phyloP scores from a whole-genome alignment of 2,797 vertebrate genomes.

The Galaxias olidus region DNA sequence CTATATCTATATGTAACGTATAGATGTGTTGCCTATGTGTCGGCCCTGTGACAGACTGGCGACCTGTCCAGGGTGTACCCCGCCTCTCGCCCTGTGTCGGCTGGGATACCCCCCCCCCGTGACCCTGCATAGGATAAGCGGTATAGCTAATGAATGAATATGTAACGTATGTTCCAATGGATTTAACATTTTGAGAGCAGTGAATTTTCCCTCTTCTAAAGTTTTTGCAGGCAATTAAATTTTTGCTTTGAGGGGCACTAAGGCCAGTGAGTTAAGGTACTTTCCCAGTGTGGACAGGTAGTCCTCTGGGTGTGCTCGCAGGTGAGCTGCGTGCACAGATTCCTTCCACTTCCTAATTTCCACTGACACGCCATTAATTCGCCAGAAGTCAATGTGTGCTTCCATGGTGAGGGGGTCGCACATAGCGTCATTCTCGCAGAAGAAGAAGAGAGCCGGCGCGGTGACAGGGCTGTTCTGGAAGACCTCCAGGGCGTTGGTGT shows the following conservation, averaged over 20 bases:
- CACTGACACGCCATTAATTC: conserved; percentile 54
- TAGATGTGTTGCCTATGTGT: too few relatives aligned
- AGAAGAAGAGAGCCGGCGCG: conserved; percentile 72
- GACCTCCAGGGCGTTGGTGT: background rate
- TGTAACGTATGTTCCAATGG: too few relatives aligned
- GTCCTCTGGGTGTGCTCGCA: conserved; percentile 67
- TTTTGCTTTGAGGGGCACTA: conserved; percentile 37
- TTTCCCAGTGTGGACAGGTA: conserved; percentile 62
- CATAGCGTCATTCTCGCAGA: conserved; percentile 66
- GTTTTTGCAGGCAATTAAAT: conserved; percentile 27
- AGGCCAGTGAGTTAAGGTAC: conserved; percentile 59
- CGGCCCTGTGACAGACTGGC: too few relatives aligned
- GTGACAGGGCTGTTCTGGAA: conserved; percentile 61
- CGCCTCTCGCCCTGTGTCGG: too few relatives aligned
- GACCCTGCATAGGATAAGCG: too few relatives aligned
- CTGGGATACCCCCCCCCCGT: too few relatives aligned
- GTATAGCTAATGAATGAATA: too few relatives aligned
- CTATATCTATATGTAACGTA: too few relatives aligned
- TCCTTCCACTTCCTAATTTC: conserved; percentile 67
- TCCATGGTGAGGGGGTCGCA: conserved; percentile 47
- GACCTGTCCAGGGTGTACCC: too few relatives aligned
- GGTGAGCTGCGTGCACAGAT: conserved; percentile 68
- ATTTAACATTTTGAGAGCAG: too few relatives aligned
- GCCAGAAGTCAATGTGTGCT: conserved; percentile 55
- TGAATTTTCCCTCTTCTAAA: background rate